phyloP scores from a whole-genome alignment of 1,140 invertebrate genomes.

The Drosophila erecta region DNA sequence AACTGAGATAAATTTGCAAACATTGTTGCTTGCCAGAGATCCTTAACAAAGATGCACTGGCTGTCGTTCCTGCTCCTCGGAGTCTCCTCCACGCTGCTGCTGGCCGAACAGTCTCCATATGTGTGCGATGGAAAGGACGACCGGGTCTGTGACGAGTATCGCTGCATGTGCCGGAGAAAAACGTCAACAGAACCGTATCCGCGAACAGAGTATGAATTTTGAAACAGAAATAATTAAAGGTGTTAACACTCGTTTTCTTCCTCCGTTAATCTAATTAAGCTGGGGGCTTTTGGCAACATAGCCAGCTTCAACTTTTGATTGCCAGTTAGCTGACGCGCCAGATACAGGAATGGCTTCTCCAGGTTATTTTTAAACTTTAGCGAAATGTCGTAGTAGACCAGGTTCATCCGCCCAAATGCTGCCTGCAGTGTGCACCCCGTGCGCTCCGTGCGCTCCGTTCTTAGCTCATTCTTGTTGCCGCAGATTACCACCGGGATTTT shows the following conservation, averaged over 20 bases:
- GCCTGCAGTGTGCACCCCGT: too few relatives aligned
- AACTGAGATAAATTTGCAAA: neutral
- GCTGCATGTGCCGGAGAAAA: neutral
- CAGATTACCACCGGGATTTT: neutral
- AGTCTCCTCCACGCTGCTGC: neutral
- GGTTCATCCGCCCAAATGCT: neutral
- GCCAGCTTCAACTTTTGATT: neutral
- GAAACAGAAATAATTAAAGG: neutral
- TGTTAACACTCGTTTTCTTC: neutral
- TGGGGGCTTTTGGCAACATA: neutral
- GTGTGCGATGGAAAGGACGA: slow-evolving; percentile 17
- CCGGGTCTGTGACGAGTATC: slow-evolving; percentile 9
- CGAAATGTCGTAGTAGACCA: neutral
- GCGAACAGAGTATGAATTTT: neutral
- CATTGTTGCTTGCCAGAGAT: neutral
- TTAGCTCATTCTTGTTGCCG: neutral
- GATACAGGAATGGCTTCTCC: neutral
- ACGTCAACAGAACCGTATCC: slow-evolving; percentile 1
- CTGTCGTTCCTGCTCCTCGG: neutral
- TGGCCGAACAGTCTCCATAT: neutral
- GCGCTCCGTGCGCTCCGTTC: rapidly evolving
- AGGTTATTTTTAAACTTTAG: neutral
- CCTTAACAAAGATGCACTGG: neutral
- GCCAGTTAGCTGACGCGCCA: neutral
- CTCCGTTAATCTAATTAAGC: neutral